Evolutionary conservation across 30 jellyfish, hydroid and myxozoan species (phyloP), one percentile per base, ranked within the genome.

Genomic region (Cassiopea xamachana): DNA sequence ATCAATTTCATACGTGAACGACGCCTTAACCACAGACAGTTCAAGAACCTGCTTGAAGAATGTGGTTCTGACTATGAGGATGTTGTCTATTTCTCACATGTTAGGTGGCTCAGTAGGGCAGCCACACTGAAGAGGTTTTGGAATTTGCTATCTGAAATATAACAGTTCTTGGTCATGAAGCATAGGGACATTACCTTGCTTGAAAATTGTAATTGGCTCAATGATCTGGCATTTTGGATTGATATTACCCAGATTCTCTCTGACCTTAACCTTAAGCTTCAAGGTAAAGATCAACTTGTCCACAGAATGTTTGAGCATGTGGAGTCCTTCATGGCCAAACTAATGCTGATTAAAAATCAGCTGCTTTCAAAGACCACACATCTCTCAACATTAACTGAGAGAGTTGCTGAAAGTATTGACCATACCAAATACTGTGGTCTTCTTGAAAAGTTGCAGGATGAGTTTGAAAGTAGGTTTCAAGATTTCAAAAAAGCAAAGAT

Each of bases 71-170:
- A 79, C 79, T 79, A 46, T 79, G 88, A 55, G 79, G 80, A 79
- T 79, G 88, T 79, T 79, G 78, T 79, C 45, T 79, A 46, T 55
- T 79, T 79, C 79, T 79, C 88, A 39, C 79, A 79, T 79, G 81
- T 79, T 79, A 48, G 81, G 79, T 79, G 88, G 88, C 78, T 79
- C 79, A 60, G 88, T 55, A 44, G 87, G 89, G 89, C 91, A 82
- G 86, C 91, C 67, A 82, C 87, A 27, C 45, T 82, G 91, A 60
- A 82, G 70, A 61, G 91, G 51, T 82, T 82, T 88, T 60, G 91
- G 87, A 44, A 7, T 61, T 69, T 82, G 19, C 86, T 64, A 82
- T 19, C 69, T 19, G 91, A 64, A 82, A 82, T 60, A 61, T 0
- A 46, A 27, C 80, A 50, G 82, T 44, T 80, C 48, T 50, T 80